These are phyloP conservation scores for Nomada fabriciana DNA, from an alignment of 2,888 invertebrate genomes.

Conservation along the genomic window DNA sequence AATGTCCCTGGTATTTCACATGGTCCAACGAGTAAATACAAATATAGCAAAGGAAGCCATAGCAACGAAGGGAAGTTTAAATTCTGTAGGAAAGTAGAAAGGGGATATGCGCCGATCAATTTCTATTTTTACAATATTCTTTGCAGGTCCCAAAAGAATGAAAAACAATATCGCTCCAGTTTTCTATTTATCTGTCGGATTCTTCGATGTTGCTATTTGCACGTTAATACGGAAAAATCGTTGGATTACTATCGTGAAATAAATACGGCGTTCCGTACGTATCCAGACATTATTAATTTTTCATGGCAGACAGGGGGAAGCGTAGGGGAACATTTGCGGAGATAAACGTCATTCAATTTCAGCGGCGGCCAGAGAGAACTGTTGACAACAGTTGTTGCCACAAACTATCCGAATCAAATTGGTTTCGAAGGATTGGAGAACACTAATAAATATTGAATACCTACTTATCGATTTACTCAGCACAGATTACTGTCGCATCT, in stretches of 20 bases:
- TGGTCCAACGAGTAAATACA: constrained; percentile 77
- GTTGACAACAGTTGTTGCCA: constrained; percentile 78
- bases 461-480: constrained; percentile 36
- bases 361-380: constrained; percentile 64
- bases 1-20: constrained; percentile 52
- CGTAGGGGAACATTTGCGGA: constrained; percentile 44
- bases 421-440: constrained; percentile 49
- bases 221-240: not conserved
- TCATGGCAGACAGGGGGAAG: constrained; percentile 55
- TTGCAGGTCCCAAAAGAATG: too few species aligned
- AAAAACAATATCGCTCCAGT: too few species aligned
- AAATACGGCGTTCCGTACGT: constrained; percentile 27
- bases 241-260: constrained; percentile 25
- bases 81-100: constrained; percentile 11
- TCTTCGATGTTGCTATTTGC: not conserved
- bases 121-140: not conserved
- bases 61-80: constrained; percentile 62
- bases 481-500: constrained; percentile 22
- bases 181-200: not conserved
- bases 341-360: constrained; percentile 53
- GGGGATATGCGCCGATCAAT: not conserved
- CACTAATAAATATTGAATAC: constrained; percentile 65
- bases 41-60: constrained; percentile 73
- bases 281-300: constrained; percentile 58
- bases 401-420: constrained; percentile 68